Evolutionary conservation across 2,797 vertebrate genomes (phyloP).

Genomic region (Furcifer pardalis): DNA sequence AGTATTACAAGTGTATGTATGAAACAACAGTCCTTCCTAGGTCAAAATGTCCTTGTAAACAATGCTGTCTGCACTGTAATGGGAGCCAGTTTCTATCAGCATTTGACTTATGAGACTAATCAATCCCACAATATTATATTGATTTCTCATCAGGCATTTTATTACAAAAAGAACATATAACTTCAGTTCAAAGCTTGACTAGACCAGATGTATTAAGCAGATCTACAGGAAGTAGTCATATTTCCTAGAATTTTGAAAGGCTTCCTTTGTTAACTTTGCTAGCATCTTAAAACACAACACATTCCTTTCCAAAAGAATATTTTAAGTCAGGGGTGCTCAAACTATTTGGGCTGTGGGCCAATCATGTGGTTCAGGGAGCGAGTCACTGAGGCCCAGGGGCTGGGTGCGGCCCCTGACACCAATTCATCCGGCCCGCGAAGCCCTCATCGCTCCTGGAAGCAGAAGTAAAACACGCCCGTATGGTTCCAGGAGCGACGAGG

Average conservation of each 20-base stretch:
- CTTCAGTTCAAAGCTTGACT: not conserved
- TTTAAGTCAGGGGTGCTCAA: no score
- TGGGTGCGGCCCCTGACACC: no score
- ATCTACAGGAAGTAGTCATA: not conserved
- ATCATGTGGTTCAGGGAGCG: no score
- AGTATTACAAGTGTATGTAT: no score
- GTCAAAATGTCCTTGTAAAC: slow-evolving; percentile 3
- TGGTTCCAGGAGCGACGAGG: no score
- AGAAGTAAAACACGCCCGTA: no score
- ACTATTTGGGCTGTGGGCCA: no score
- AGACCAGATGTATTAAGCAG: not conserved
- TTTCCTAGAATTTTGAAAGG: not conserved
- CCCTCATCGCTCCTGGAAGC: no score
- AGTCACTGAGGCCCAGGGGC: no score
- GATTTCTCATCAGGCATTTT: slow-evolving; percentile 13
- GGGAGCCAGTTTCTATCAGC: not conserved
- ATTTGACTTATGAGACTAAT: not conserved
- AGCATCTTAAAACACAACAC: not conserved
- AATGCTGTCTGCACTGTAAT: not conserved
- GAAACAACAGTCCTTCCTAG: not conserved
- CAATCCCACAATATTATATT: not conserved
- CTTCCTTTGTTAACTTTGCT: not conserved
- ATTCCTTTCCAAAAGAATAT: not conserved
- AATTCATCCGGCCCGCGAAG: no score
- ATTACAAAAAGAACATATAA: not conserved